Evolutionary conservation across 2,888 invertebrate genomes (phyloP), one percentile per base, ranked within the genome.

Genomic region (Phymatocera aterrima): DNA sequence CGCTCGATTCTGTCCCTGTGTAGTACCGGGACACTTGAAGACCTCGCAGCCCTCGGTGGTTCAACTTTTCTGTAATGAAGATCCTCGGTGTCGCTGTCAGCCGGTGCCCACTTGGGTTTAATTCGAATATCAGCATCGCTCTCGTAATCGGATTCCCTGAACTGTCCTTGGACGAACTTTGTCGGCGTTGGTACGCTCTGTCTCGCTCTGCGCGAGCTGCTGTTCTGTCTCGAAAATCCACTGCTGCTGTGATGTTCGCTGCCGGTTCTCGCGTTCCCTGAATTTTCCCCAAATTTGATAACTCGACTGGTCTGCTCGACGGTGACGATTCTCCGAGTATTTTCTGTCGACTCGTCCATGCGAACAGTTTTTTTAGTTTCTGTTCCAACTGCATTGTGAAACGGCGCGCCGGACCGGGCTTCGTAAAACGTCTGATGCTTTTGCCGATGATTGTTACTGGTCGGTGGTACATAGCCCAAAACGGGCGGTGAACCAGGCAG

Each of bases 341-440:
- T 93, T 84, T 94, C 94, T 5, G 94, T 94, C 0, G 94, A 93
- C 85, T 95, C 95, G 81, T 94, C 93, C 91, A 95, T 94, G 84
- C 94, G 93, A 88, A 95, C 93, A n/a, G 93, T 92, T 84, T 95
- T 95, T 77, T 94, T 94, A 2, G 93, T 94, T 89, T 95, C 94
- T 0, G 94, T 94, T 68, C 94, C 94, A 72, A 94, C 91, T 0
- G 94, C 93, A 82, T 93, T 93, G 75, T 93, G 93, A 85, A 92
- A 91, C 0, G 93, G 94, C 15, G 92, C 89, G 12, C 93, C 92
- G 0, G 93, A 92, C 15, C 92, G 91, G 0, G 93, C 93, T 80
- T 90, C 88, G 92, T 92, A 89, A 92, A 93, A 90, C 89, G 93
- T 89, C 91, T 92, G 65, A 91, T 92, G 88, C 78, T 91, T 90